A percentile compares a stretch with the other conserved stretches of the same genome.
Evolutionary conservation across 2,888 invertebrate genomes (phyloP).

Genomic region (Microdon myrmicae): DNA sequence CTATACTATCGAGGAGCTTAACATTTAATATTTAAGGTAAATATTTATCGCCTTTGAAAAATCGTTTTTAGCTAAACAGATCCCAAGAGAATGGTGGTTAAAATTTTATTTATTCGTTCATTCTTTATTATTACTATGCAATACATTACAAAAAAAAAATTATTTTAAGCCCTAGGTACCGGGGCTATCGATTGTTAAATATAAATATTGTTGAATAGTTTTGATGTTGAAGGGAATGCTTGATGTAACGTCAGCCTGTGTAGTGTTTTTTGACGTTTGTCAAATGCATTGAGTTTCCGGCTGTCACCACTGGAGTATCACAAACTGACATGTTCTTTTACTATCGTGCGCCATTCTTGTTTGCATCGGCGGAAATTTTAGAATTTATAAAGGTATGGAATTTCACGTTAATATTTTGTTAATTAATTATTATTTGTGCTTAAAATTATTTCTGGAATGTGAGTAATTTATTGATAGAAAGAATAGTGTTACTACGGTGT

Average conservation of each 20-base stretch:
- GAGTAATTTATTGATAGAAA: neutral
- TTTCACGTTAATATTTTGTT: conserved; percentile 43
- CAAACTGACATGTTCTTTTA: conserved; percentile 64
- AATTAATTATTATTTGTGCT: conserved; percentile 13
- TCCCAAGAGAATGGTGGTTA: conserved; percentile 18
- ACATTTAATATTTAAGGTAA: no score
- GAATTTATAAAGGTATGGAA: conserved; percentile 63
- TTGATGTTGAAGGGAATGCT: no score
- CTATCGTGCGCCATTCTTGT: conserved; percentile 65
- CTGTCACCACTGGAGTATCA: conserved; percentile 54
- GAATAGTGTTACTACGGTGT: no score
- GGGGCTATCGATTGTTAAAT: neutral
- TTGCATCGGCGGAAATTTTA: conserved; percentile 63
- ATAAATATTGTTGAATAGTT: conserved; percentile 21
- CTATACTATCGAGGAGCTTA: no score
- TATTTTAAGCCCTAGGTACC: neutral
- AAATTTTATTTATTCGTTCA: neutral
- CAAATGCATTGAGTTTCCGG: conserved; percentile 33
- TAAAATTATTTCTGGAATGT: neutral
- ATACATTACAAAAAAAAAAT: neutral
- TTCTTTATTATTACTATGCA: neutral
- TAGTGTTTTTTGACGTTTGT: no score
- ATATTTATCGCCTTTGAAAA: no score
- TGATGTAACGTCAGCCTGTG: no score
- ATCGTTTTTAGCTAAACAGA: neutral